phyloP scores from a whole-genome alignment of 2,113 vertebrate species.

The Lontra canadensis region DNA sequence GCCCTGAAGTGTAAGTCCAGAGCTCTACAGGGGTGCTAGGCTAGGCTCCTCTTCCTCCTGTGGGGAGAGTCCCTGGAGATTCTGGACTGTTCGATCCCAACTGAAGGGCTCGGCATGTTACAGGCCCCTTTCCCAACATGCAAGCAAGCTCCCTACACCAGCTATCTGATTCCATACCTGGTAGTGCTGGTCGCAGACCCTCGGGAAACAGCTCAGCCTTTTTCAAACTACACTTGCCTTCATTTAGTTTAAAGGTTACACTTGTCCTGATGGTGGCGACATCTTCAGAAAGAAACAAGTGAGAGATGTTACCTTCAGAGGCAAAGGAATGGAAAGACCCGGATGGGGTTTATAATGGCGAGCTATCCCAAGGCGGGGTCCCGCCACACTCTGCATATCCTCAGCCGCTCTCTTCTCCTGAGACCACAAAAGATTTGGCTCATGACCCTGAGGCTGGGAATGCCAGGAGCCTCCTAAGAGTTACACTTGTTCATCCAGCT shows the following conservation, averaged over 20 bases:
- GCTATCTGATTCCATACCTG: slow-evolving; percentile 88
- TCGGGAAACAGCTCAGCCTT: slow-evolving; percentile 91
- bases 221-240: slow-evolving; percentile 95
- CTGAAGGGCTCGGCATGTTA: background rate
- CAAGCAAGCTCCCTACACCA: slow-evolving; percentile 3
- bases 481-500: background rate
- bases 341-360: background rate
- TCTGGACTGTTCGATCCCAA: background rate
- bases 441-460: background rate
- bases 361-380: background rate
- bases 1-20: background rate
- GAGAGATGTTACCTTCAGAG: slow-evolving; percentile 72
- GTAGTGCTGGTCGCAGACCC: slow-evolving; percentile 86
- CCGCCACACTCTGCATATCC: rapidly evolving
- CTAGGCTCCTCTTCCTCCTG: background rate
- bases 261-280: slow-evolving; percentile 91
- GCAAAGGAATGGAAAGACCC: slow-evolving; percentile 52
- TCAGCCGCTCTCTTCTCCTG: background rate
- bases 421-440: background rate
- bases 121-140: slow-evolving; percentile 19
- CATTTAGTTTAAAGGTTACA: slow-evolving; percentile 93
- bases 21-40: background rate
- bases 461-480: background rate
- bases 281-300: slow-evolving; percentile 85
- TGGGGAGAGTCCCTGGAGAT: background rate